Conservation (phyloP, 1,140 invertebrate genomes). For the Microplitis mediator region DNA sequence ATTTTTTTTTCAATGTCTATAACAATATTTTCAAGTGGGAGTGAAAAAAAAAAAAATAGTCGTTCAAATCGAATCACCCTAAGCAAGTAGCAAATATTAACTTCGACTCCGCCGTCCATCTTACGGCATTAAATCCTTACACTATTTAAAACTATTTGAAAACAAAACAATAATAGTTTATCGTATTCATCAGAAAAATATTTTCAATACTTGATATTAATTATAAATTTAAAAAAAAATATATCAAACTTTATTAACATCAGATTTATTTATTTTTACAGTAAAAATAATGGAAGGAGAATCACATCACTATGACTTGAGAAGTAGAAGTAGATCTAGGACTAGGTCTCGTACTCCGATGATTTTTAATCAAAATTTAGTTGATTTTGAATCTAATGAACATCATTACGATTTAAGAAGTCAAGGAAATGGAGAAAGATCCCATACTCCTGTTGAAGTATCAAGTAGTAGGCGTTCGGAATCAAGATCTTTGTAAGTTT, state of each 20-base stretch:
- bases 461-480: conserved; percentile 44
- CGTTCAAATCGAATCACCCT: no score
- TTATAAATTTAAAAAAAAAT: background rate
- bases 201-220: background rate
- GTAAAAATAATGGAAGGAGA: conserved; percentile 50
- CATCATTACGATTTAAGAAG: conserved; percentile 52
- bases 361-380: conserved; percentile 34
- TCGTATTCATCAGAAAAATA: background rate
- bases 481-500: conserved; percentile 45
- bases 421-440: conserved; percentile 50
- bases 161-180: no score
- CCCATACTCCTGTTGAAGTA: conserved; percentile 51
- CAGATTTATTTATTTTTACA: background rate
- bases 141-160: no score
- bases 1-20: no score
- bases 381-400: conserved; percentile 43
- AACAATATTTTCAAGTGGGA: no score
- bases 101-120: no score
- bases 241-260: background rate
- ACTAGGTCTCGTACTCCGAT: conserved; percentile 57
- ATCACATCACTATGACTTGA: conserved; percentile 52
- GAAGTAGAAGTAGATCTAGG: conserved; percentile 55
- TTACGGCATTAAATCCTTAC: no score
- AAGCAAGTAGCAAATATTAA: no score
- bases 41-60: no score